A percentile compares a stretch with the other conserved stretches of the same genome.
These are phyloP conservation scores for Saccostrea echinata DNA, from an alignment of 1,140 invertebrate genomes.

Conservation along the genomic window DNA sequence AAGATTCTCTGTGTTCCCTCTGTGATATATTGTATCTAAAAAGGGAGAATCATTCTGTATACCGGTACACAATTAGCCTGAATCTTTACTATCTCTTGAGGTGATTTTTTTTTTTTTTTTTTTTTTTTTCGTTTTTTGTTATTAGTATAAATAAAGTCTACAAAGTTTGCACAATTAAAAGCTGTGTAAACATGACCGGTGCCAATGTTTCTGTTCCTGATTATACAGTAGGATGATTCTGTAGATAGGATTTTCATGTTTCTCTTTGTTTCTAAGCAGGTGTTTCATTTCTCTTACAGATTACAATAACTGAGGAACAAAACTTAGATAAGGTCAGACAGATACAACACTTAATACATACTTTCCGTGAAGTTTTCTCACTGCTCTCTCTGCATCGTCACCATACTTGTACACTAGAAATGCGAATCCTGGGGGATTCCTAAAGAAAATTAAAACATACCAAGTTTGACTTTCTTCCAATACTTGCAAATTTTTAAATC, in stretches of 20 bases:
- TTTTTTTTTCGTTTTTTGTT: too few species aligned
- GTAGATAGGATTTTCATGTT: slow-evolving; percentile 22
- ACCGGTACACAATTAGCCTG: too few species aligned
- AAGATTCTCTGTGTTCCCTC: too few species aligned
- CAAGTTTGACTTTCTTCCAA: not conserved
- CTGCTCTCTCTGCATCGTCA: slow-evolving; percentile 74
- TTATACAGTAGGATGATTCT: not conserved
- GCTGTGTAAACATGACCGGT: too few species aligned
- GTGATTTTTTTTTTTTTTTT: too few species aligned
- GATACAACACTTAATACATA: slow-evolving; percentile 42
- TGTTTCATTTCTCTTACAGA: not conserved
- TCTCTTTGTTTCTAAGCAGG: not conserved
- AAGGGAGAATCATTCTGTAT: too few species aligned
- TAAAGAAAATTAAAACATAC: slow-evolving; percentile 55
- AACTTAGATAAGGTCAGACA: too few species aligned
- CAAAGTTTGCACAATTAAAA: too few species aligned
- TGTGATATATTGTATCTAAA: too few species aligned
- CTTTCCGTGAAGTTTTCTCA: slow-evolving; percentile 71
- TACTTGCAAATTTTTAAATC: too few species aligned
- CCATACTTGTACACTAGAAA: slow-evolving; percentile 75
- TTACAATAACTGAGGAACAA: not conserved
- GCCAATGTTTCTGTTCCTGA: not conserved
- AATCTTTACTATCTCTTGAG: too few species aligned
- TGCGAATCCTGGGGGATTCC: slow-evolving; percentile 77
- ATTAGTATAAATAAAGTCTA: too few species aligned